These are phyloP conservation scores for Fopius arisanus DNA, from an alignment of 1,140 invertebrate genomes.

Conservation along the genomic window DNA sequence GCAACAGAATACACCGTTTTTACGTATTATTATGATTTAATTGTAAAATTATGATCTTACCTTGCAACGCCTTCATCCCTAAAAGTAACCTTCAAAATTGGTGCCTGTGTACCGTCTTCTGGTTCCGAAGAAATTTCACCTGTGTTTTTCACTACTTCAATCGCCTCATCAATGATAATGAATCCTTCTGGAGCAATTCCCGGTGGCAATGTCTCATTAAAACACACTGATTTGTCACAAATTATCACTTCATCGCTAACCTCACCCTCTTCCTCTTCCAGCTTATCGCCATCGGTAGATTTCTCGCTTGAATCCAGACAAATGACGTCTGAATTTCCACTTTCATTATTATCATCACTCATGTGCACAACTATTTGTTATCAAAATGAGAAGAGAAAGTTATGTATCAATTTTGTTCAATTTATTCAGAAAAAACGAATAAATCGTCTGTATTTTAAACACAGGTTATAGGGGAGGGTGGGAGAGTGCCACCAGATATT, in stretches of 20 bases:
- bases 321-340: not conserved
- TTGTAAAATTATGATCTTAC: slow-evolving; percentile 36
- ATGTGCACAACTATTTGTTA: not conserved
- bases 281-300: not conserved
- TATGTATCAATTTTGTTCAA: too few species aligned
- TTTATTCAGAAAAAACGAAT: too few species aligned
- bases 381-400: too few species aligned
- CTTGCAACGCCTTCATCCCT: slow-evolving; percentile 44
- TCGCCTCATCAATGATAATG: slow-evolving; percentile 43
- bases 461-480: too few species aligned
- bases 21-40: not conserved
- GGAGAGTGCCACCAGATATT: too few species aligned
- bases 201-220: slow-evolving; percentile 43
- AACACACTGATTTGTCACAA: slow-evolving; percentile 16
- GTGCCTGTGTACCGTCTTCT: slow-evolving; percentile 12
- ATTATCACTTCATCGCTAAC: not conserved
- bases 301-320: slow-evolving; percentile 20
- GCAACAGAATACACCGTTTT: too few species aligned
- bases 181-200: slow-evolving; percentile 45
- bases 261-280: not conserved
- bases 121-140: not conserved
- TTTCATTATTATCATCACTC: not conserved
- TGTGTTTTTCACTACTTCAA: not conserved
- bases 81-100: slow-evolving; percentile 53
- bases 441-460: too few species aligned